phyloP scores from a whole-genome alignment of 1,140 invertebrate species.

The Pectinophora gossypiella region DNA sequence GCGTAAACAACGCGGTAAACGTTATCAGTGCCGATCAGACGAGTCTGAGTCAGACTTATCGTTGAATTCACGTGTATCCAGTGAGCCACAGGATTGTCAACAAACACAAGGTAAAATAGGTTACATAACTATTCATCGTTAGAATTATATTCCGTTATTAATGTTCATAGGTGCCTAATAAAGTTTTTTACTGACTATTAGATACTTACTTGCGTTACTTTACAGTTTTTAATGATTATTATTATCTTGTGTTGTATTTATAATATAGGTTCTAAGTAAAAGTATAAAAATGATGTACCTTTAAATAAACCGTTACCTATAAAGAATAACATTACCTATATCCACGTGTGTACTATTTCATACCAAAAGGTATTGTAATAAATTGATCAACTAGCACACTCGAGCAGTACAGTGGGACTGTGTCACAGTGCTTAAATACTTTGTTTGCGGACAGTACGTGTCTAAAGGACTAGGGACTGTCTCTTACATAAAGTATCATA shows the following conservation, averaged over 20 bases:
- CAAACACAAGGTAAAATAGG: neutral
- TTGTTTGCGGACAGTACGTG: conserved; percentile 3
- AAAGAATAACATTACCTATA: neutral
- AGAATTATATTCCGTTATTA: neutral
- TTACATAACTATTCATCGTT: neutral
- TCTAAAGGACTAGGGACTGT: neutral
- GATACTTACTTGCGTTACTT: too few relatives aligned
- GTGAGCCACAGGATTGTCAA: neutral
- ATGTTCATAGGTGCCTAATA: neutral
- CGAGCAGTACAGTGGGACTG: neutral
- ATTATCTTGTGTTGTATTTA: neutral
- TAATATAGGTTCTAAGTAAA: neutral
- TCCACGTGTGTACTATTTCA: neutral
- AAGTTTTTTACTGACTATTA: too few relatives aligned
- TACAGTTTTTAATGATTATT: neutral
- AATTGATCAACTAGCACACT: neutral
- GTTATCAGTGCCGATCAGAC: neutral
- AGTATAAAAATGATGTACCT: too few relatives aligned
- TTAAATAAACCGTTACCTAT: neutral
- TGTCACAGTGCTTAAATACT: neutral
- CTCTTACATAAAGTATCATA: neutral
- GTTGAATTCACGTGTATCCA: neutral
- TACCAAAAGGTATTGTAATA: neutral
- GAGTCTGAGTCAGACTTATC: neutral
- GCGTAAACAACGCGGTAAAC: neutral